Base-by-base conservation (phyloP, 2,113 vertebrate species). In the Calyptommatus sinebrachiatus region DNA sequence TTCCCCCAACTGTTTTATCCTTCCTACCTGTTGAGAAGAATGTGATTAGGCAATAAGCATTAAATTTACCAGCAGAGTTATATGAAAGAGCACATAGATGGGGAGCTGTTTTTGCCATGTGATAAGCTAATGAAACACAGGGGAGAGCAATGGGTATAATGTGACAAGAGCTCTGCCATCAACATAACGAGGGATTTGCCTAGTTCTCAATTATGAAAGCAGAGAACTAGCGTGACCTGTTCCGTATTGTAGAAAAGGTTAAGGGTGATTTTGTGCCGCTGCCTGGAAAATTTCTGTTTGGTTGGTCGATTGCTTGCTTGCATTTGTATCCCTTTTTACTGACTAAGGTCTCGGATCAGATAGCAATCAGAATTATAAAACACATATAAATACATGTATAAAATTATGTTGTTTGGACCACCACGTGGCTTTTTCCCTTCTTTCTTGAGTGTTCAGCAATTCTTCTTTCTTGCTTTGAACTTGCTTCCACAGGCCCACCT, bases 41-140 rank as follows among this genome's bases (percentile, higher is more conserved):
- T 93, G 91, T 91, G 92, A 93, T 94, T 91, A 93, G 94, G 86
- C 89, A 84, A 89, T 87, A 76, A 94, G 89, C 83, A 89, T 92
- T 93, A 90, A 89, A 89, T 93, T 91, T 91, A 87, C 86, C 83
- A 84, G 86, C 82, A 86, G 88, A 87, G 83, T 71, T 86, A 85
- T 85, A 86, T 81, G 86, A 89, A 90, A 81, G 78, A 85, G 87
- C 74, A 87, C 86, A 50, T 81, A 83, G 78, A 80, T 87, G 86
- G 83, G 71, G 86, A 93, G 88, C 89, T 60, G 79, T 35, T 61
- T 67, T 87, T 84, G 85, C 77, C 90, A 87, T 90, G 29, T 0
- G 65, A 92, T 92, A 85, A 91, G 87, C 80, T 83, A 92, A 88
- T 91, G 88, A 93, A 92, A 88, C 81, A 77, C 84, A 92, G 73